A percentile compares a stretch with the other conserved stretches of the same genome.
Conservation (phyloP, 1,140 invertebrate species). For the Cyphomyrmex costatus region DNA sequence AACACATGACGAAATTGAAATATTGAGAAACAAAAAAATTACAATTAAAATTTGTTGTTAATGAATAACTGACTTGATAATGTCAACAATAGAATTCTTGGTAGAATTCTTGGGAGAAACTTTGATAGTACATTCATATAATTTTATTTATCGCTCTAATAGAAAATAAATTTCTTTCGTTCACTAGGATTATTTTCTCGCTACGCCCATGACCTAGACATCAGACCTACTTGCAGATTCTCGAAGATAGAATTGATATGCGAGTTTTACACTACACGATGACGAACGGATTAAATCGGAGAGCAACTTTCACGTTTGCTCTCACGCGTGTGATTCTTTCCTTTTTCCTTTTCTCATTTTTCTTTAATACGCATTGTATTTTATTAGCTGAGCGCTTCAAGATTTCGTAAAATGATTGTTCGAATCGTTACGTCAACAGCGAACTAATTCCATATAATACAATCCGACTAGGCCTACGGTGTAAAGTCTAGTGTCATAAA, state of each 20-base stretch:
- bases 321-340: conserved; percentile 5
- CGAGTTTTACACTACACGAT: background rate
- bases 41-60: background rate
- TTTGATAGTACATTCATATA: background rate
- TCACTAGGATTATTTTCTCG: background rate
- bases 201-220: conserved; percentile 15
- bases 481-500: conserved; percentile 16
- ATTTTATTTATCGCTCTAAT: background rate
- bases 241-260: conserved; percentile 17
- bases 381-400: background rate
- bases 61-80: background rate
- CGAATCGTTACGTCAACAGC: conserved; percentile 36
- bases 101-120: background rate
- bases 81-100: background rate
- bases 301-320: conserved; percentile 39
- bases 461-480: background rate
- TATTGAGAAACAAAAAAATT: background rate
- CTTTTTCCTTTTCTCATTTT: background rate
- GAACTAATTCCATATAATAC: conserved; percentile 52
- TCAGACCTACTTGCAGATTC: background rate
- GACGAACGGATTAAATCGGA: conserved; percentile 30
- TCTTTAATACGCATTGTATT: no score
- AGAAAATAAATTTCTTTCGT: background rate
- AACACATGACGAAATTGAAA: background rate
- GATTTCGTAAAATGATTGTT: conserved; percentile 49